A percentile compares a stretch with the other conserved stretches of the same genome.
These are phyloP conservation scores for Stomatorhinus walkeri DNA, from an alignment of 2,797 vertebrate species.

Conservation along the genomic window DNA sequence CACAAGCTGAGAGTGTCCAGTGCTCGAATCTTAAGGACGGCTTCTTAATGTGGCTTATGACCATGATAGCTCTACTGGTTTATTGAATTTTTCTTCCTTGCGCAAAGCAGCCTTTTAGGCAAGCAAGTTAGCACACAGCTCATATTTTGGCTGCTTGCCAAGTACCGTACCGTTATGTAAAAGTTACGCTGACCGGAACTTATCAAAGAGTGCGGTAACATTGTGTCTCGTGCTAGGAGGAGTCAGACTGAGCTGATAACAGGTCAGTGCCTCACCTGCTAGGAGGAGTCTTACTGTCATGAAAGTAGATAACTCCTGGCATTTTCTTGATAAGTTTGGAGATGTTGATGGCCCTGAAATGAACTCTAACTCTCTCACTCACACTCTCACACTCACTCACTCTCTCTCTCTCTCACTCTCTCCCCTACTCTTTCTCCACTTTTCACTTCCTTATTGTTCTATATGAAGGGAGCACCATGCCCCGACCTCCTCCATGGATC, in stretches of 20 bases:
- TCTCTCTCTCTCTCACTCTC: neutral
- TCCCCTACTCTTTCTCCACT: neutral
- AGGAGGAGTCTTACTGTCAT: neutral
- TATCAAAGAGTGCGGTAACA: neutral
- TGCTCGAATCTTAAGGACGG: neutral
- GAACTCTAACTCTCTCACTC: neutral
- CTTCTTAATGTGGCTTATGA: neutral
- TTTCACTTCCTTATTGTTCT: neutral
- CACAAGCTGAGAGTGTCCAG: neutral
- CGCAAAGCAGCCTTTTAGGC: neutral
- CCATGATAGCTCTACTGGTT: neutral
- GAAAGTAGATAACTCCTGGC: neutral
- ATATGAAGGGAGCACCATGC: neutral
- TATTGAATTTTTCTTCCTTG: neutral
- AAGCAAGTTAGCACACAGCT: neutral
- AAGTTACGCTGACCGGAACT: neutral
- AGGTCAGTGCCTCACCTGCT: neutral
- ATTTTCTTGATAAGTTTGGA: neutral
- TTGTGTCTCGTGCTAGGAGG: neutral
- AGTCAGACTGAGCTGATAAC: neutral
- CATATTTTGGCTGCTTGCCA: neutral
- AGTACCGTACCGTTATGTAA: neutral
- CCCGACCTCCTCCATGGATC: constrained; percentile 50
- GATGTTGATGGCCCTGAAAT: neutral
- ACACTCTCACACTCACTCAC: neutral